Evolutionary conservation across 2,113 vertebrate species (phyloP).

Genomic region (Climacteris rufus): DNA sequence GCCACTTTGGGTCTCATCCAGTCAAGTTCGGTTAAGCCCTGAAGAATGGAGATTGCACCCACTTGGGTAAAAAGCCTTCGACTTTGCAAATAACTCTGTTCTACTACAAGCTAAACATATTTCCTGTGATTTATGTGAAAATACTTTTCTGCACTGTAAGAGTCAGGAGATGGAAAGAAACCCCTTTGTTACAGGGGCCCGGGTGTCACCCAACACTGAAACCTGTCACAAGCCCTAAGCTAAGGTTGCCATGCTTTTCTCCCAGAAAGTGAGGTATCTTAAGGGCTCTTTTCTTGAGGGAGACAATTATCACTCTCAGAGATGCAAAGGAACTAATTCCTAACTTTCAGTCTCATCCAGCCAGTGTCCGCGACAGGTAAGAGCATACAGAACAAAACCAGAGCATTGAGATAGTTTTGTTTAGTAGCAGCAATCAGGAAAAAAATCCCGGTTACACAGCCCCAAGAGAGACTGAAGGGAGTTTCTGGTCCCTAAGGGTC

Average conservation of each 20-base stretch:
- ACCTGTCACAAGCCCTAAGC: not conserved
- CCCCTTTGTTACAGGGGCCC: not conserved
- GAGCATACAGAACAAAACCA: fast-evolving
- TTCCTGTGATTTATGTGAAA: not conserved
- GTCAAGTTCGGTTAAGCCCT: not conserved
- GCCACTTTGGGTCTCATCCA: not conserved
- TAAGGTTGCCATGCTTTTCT: not conserved
- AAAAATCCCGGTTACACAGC: not conserved
- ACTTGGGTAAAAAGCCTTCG: not conserved
- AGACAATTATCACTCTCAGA: not conserved
- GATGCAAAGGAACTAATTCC: not conserved
- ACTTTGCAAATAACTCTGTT: not conserved
- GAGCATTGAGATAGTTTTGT: not conserved
- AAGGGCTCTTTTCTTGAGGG: not conserved
- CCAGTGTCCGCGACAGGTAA: not conserved
- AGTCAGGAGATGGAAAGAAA: not conserved
- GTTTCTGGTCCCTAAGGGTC: not conserved
- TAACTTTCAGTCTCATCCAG: not conserved
- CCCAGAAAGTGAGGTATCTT: not conserved
- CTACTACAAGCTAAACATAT: not conserved
- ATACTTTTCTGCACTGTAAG: not conserved
- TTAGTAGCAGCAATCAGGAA: not conserved
- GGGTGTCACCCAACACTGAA: not conserved
- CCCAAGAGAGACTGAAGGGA: not conserved
- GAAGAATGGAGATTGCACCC: not conserved